Percentiles rank a stretch among this genome's conserved stretches.
Conservation (phyloP, 2,888 invertebrate species). For the Scelioninae gen. 1 region DNA sequence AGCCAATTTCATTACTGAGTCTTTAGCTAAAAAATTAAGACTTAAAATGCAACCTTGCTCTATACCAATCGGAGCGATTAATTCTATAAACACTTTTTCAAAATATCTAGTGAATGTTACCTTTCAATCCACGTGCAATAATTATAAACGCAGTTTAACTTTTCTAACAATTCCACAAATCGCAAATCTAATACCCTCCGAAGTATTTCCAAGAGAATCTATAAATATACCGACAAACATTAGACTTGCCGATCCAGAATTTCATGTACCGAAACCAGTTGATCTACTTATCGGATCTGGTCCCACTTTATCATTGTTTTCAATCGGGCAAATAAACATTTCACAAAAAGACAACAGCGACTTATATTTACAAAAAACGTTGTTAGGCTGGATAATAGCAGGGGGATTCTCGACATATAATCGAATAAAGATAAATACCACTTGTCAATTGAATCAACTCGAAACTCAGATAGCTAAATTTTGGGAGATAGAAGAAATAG, state of each 20-base stretch:
- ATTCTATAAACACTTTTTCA: neutral
- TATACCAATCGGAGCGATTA: neutral
- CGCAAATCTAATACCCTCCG: neutral
- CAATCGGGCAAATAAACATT: conserved; percentile 65
- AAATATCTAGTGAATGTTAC: neutral
- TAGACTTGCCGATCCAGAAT: conserved; percentile 52
- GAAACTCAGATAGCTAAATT: conserved; percentile 9
- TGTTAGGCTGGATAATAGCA: conserved; percentile 53
- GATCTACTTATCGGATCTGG: conserved; percentile 59
- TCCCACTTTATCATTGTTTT: conserved; percentile 51
- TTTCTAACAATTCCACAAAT: neutral
- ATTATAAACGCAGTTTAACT: neutral
- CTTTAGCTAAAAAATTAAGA: neutral
- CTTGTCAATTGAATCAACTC: neutral
- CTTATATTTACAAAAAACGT: conserved; percentile 64
- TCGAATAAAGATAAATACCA: no score
- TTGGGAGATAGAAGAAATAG: neutral
- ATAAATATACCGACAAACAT: neutral
- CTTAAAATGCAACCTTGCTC: neutral
- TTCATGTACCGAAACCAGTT: conserved; percentile 5
- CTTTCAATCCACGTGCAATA: neutral
- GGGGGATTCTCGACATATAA: neutral
- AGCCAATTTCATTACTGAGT: neutral
- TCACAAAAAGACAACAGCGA: conserved; percentile 38
- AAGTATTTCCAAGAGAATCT: neutral